Base-by-base conservation (phyloP, 2,113 vertebrate species). In the Poeciliopsis occidentalis region DNA sequence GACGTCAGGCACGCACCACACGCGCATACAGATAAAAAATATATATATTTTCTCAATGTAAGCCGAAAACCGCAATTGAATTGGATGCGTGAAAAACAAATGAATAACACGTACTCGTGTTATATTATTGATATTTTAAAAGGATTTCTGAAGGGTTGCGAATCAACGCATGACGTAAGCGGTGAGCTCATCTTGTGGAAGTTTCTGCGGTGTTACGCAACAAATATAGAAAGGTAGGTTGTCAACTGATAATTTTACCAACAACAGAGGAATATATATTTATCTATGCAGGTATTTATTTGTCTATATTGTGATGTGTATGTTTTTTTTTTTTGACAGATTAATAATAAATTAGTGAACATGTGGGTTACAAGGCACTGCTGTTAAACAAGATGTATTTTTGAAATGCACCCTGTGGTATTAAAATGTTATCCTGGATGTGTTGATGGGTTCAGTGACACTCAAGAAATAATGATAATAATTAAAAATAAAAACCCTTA, bases 1-100 rank as follows among this genome's bases (percentile, higher is more conserved):
- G 78, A 91, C 88, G 88, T 87, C 74, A 85, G 26, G 4, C 29
- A 2, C 0, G 22, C 30, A 3, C 22, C 5, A 37, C 5, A 4
- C 30, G 4, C 30, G 13, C 31, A 5, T 47, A 47, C 44, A 1
- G 17, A 47, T 19, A 47, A 47, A 47, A 37, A 37, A 11, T 0
- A 31, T 15, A 12, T 0, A 17, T 47, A 19, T 19, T 47, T 47
- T 47, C 39, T 41, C 15, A 4, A 47, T 19, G 44, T 47, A 47
- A 47, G 13, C 1, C 1, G 44, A 6, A 37, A 37, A 19, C 13
- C n/a, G 22, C 11, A 3, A 10, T 57, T 57, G 11, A 57, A n/a
- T 47, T 24, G 3, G 51, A 24, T 10, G 10, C 8, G 22, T 22
- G 19, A 57, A 57, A 17, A 57, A n/a, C 17, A n/a, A 54, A 54